Evolutionary conservation across 2,888 invertebrate genomes (phyloP).

Genomic region (Hydrotaea diabolus): DNA sequence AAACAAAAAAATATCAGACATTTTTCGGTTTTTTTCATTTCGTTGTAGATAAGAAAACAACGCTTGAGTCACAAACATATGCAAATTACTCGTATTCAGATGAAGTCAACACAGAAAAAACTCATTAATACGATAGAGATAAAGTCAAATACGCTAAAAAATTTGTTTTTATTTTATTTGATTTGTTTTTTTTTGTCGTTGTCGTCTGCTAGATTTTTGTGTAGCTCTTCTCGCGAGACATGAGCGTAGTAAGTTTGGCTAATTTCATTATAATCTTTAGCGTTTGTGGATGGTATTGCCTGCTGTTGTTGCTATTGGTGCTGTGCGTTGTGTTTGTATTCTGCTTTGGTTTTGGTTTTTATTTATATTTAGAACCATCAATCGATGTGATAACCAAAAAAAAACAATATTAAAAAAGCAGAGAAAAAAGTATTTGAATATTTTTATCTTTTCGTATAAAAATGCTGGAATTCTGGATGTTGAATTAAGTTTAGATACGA

Average conservation of each 20-base stretch:
- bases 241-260: conserved; percentile 9
- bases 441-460: conserved; percentile 72
- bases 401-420: conserved; percentile 19
- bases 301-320: background rate
- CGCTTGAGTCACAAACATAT: conserved; percentile 25
- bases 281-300: background rate
- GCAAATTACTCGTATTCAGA: conserved; percentile 23
- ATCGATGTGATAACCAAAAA: conserved; percentile 40
- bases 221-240: background rate
- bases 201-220: background rate
- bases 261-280: conserved; percentile 15
- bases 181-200: too few relatives aligned
- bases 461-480: conserved; percentile 68
- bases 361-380: conserved; percentile 57
- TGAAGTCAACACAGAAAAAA: background rate
- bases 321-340: conserved; percentile 26
- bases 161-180: conserved; percentile 19
- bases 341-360: conserved; percentile 16
- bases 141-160: conserved; percentile 19
- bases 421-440: background rate
- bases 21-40: conserved; percentile 5
- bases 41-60: conserved; percentile 3
- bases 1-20: conserved; percentile 4
- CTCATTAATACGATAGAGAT: conserved; percentile 7
- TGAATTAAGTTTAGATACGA: conserved; percentile 67